A percentile compares a stretch with the other conserved stretches of the same genome.
These are phyloP conservation scores for Hippocampus abdominalis DNA, from an alignment of 2,113 vertebrate genomes.

Conservation along the genomic window DNA sequence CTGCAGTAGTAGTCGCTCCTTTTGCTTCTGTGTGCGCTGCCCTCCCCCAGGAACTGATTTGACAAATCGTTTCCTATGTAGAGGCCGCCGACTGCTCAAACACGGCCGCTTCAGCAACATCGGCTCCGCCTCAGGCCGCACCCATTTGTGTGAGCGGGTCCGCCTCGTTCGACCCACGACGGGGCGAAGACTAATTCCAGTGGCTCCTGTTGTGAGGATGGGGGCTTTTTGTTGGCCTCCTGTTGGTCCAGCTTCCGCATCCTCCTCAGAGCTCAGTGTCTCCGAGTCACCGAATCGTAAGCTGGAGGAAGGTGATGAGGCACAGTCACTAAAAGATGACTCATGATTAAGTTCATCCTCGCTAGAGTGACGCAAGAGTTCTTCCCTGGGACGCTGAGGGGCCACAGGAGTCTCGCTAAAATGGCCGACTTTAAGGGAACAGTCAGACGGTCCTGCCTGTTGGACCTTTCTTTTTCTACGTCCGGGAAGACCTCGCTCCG, in stretches of 20 bases:
- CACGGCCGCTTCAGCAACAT: slow-evolving; percentile 91
- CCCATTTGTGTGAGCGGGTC: slow-evolving; percentile 87
- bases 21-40: slow-evolving; percentile 92
- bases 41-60: slow-evolving; percentile 81
- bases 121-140: slow-evolving; percentile 83
- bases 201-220: slow-evolving; percentile 45
- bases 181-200: slow-evolving; percentile 62
- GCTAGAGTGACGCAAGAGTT: slow-evolving; percentile 79
- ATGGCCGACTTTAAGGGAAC: slow-evolving; percentile 79
- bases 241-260: slow-evolving; percentile 71
- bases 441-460: slow-evolving; percentile 94
- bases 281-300: slow-evolving; percentile 94
- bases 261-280: slow-evolving; percentile 92
- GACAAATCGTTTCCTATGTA: slow-evolving; percentile 87
- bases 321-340: slow-evolving; percentile 95
- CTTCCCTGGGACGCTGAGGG: slow-evolving; percentile 73
- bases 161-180: slow-evolving; percentile 82
- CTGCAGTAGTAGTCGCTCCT: slow-evolving; percentile 90
- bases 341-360: slow-evolving; percentile 84
- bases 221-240: slow-evolving; percentile 63
- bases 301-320: slow-evolving; percentile 94
- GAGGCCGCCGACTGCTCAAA: slow-evolving; percentile 78
- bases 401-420: slow-evolving; percentile 62
- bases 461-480: slow-evolving; percentile 95
- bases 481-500: slow-evolving; percentile 81